Base-by-base conservation (phyloP, 2,888 invertebrate genomes). In the Trichopoda pennipes region DNA sequence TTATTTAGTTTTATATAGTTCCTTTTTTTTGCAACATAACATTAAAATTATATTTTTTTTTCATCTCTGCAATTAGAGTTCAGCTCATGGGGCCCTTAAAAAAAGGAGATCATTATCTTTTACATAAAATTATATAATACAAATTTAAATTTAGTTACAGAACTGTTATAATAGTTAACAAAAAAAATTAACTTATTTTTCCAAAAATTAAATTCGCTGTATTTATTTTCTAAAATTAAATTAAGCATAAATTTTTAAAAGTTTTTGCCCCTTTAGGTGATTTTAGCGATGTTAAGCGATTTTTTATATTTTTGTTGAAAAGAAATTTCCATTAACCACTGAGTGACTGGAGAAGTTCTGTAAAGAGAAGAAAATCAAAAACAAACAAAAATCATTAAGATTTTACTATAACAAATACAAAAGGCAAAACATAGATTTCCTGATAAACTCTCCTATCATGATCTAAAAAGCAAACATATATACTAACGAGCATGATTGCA, bases 11-110 rank as follows among this genome's bases (percentile, higher is more conserved):
- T 49, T 63, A 14, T 9, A 42, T 68, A 28, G 32, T 58, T 75
- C 66, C 55, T 85, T 84, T 64, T 61, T 85, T 56, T 88, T 87
- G 89, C 89, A 88, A 86, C 87, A 80, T 84, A 85, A 79, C 68
- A 9, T 42, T 55, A 68, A 23, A 44, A 61, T 23, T 42, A 60
- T 21, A 60, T 47, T 28, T 68, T 73, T 51, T 53, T 80, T 21
- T 60, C 53, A 47, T 75, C 82, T 60, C 63, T 80, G 58, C 47
- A 56, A 53, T 78, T 77, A 63, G 53, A 79, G 21, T 70, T 75
- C 75, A 82, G 69, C 68, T 77, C 77, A 56, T 70, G 77, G 70
- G 70, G 77, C 72, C 84, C 80, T 85, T 85, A 85, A 84, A 63
- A n/a, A 82, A 84, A 85, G 86, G 86, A 86, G 86, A 86, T 86